Evolutionary conservation across 2,113 vertebrate genomes (phyloP).

Genomic region (Tetrao urogallus): DNA sequence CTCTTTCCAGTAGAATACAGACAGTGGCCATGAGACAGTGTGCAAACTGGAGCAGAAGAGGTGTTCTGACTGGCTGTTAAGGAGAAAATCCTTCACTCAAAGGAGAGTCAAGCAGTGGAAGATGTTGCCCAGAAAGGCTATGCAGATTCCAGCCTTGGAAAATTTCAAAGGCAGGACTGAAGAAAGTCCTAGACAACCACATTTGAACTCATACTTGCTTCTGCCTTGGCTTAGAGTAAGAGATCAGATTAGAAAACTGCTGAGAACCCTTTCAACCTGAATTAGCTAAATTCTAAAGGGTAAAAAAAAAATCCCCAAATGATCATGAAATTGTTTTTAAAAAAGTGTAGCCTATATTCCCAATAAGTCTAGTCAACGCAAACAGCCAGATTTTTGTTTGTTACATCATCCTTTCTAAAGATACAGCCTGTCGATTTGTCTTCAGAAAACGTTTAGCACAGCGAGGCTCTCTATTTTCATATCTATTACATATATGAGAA

Average conservation of each 20-base stretch:
- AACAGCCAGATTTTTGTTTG: background rate
- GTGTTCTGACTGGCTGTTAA: background rate
- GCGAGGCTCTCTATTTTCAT: background rate
- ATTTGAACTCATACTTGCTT: background rate
- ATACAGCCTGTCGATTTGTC: background rate
- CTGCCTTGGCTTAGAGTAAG: background rate
- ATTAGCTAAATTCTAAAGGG: background rate
- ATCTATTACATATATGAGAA: background rate
- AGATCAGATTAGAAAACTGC: background rate
- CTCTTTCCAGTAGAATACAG: background rate
- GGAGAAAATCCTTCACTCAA: background rate
- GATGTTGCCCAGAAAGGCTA: background rate
- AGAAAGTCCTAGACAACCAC: background rate
- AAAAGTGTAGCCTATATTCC: background rate
- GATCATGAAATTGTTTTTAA: fast-evolving
- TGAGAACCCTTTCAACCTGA: background rate
- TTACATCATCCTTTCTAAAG: background rate
- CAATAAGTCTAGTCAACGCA: background rate
- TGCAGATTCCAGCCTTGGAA: background rate
- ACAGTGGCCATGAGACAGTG: background rate
- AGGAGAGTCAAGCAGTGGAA: background rate
- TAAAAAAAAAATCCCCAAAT: background rate
- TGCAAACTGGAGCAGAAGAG: background rate
- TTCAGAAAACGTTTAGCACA: background rate
- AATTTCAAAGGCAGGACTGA: background rate